A percentile compares a stretch with the other conserved stretches of the same genome.
Evolutionary conservation across 2,888 invertebrate genomes (phyloP).

Genomic region (Ecdyonurus torrentis): DNA sequence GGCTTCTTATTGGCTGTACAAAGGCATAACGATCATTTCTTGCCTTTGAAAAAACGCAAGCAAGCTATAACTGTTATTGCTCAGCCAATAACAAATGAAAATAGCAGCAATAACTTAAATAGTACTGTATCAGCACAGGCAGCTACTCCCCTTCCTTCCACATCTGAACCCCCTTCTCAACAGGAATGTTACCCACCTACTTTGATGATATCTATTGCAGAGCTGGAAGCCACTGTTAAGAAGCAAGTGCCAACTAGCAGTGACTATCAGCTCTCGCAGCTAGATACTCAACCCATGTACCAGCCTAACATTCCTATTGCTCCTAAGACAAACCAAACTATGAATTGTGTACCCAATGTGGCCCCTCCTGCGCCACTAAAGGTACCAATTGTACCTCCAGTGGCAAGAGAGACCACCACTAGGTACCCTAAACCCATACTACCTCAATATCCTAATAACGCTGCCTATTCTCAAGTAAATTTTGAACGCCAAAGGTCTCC

Average conservation of each 20-base stretch:
- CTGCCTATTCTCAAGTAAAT: no score
- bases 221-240: neutral
- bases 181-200: neutral
- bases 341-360: neutral
- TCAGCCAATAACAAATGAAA: neutral
- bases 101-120: neutral
- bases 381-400: neutral
- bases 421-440: neutral
- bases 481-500: neutral
- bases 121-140: neutral
- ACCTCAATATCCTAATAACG: no score
- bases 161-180: neutral
- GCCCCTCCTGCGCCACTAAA: neutral
- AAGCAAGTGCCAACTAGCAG: neutral
- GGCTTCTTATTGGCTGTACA: neutral
- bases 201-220: neutral
- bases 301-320: neutral
- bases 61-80: neutral
- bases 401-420: neutral
- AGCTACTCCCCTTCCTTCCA: no score
- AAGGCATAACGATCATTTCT: neutral
- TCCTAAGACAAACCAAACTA: neutral
- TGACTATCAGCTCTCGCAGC: neutral
- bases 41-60: neutral
- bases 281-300: no score